Base-by-base conservation (phyloP, 23 tunicate genomes). In the Diplosoma virens region DNA sequence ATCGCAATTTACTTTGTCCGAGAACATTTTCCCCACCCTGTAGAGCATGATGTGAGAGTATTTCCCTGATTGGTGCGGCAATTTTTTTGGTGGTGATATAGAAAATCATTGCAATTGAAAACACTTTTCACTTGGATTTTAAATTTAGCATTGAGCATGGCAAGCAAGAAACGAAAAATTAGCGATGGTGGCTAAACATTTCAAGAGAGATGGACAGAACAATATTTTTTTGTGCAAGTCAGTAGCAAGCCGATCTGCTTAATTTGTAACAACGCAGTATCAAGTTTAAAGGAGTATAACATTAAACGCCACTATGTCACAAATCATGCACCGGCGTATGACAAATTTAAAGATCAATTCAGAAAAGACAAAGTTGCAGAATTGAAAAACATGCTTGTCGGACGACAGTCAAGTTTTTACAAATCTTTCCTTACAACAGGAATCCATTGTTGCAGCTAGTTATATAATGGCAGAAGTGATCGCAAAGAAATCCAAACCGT, bases 381-480 rank as follows among this genome's bases (percentile, higher is more conserved):
- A 47, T 24, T 72, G 27, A 72, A 7, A 72, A 72, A 72, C 20
- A 20, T 47, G 21, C 34, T 72, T 14, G 24, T 9, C 22, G 61
- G 73, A 82, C 87, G 75, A 45, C 71, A 73, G 33, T 20, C 20
- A 30, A 59, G n/a, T 76, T 58, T 82, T 82, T n/a, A 20, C 59
- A 84, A 82, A 82, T 33, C 66, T 81, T 73, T 81, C 81, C 41
- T 73, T 52, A 4, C 79, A 73, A 35, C 79, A 73, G 79, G 67
- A 73, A 35, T 73, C 79, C 33, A 36, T 73, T 81, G 86, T 81
- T 67, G 77, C 41, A 73, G 87, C 87, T 32, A 75, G 87, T 66
- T 82, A 82, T 63, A 28, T 82, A 29, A 81, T 82, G 82, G 82
- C 36, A 56, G 80, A 82, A 82, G 52, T 76, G 30, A 82, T 66